Evolutionary conservation across 2,888 invertebrate species (phyloP).

Genomic region (Dioctria linearis): DNA sequence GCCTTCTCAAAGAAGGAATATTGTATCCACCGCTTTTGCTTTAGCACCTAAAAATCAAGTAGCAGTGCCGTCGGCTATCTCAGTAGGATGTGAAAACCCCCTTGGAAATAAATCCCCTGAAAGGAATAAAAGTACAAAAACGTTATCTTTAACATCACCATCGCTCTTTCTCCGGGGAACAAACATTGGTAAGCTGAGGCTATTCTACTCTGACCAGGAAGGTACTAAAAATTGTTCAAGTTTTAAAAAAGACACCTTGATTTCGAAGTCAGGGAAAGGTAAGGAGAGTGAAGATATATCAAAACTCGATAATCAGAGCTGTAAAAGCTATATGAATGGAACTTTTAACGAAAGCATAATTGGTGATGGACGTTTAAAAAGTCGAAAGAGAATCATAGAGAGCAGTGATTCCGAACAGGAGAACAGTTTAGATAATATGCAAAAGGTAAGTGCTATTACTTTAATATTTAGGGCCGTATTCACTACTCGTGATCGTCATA

Average conservation of each 20-base stretch:
- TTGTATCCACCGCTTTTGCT: too few relatives aligned
- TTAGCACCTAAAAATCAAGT: too few relatives aligned
- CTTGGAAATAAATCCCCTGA: neutral
- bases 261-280: neutral
- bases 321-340: neutral
- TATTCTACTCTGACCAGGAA: neutral
- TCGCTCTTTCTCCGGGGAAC: slow-evolving; percentile 7
- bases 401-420: slow-evolving; percentile 45
- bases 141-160: slow-evolving; percentile 22
- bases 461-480: too few relatives aligned
- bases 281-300: neutral
- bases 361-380: neutral
- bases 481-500: too few relatives aligned
- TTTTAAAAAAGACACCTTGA: neutral
- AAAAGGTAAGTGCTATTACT: neutral
- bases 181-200: slow-evolving; percentile 15
- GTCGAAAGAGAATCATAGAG: neutral
- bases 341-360: neutral
- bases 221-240: neutral
- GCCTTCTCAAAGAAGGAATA: too few relatives aligned
- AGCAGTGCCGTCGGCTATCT: too few relatives aligned
- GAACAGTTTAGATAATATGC: too few relatives aligned
- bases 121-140: neutral
- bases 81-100: too few relatives aligned
- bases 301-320: neutral